Evolutionary conservation across 2,888 invertebrate genomes (phyloP), one percentile per base, ranked within the genome.

Genomic region (Polyommatus icarus): DNA sequence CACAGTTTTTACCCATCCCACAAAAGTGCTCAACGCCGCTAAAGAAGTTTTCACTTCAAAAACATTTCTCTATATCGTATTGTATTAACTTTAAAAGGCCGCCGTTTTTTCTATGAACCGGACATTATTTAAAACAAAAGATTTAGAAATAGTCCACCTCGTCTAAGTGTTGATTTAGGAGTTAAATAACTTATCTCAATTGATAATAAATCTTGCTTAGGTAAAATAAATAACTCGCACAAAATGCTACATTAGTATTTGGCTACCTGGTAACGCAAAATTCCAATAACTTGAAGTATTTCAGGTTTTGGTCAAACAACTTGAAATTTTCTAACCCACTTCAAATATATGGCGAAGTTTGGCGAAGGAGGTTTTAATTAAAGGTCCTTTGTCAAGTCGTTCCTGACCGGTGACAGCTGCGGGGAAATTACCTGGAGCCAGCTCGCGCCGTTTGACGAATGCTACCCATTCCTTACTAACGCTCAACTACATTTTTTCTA

Each of bases 291-390:
- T 72, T 40, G 18, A 40, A 72, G 72, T 72, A 40, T 72, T 75
- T 67, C 15, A 32, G 67, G 67, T 67, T 67, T 67, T 24, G 61
- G 61, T 67, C 15, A 75, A 75, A 75, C 54, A 75, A 75, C 75
- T 24, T 20, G 46, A 73, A 73, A 73, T 73, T 46, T 46, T 54
- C 54, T 75, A 75, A 75, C 50, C 78, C 77, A 61, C 77, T 77
- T 78, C 79, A 75, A 77, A 79, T 79, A 78, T 78, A 79, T 73
- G 78, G 78, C 82, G 83, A 77, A 83, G 84, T 83, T 85, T 85
- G 85, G 78, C 46, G 79, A 78, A 82, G 82, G 78, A 81, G 83
- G 82, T 81, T 85, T 86, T 86, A 87, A 89, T 88, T 87, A 87
- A 86, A 87, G 85, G 80, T 82, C 82, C 83, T 84, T 83, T 82